Conservation (phyloP, 2,797 vertebrate genomes). For the Trematomus bernacchii region DNA sequence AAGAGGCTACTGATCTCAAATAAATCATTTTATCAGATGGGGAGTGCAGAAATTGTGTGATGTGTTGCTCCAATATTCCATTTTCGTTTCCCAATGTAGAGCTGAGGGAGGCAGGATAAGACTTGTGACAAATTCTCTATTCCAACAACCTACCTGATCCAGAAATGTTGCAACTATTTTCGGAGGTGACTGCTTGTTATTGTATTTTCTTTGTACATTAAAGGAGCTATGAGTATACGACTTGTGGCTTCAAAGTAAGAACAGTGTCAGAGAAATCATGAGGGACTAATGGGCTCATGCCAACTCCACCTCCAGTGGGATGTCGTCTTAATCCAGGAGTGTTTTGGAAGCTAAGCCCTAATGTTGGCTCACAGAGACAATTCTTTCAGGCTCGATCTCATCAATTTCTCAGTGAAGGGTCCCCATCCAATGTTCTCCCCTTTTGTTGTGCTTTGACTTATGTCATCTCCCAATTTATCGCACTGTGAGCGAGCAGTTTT, state of each 20-base stretch:
- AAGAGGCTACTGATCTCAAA: slow-evolving; percentile 52
- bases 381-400: slow-evolving; percentile 82
- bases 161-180: slow-evolving; percentile 19
- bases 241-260: slow-evolving; percentile 54
- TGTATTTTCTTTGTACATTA: slow-evolving; percentile 36
- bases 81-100: slow-evolving; percentile 24
- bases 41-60: slow-evolving; percentile 49
- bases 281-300: slow-evolving; percentile 75
- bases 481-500: slow-evolving; percentile 83
- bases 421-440: slow-evolving; percentile 84
- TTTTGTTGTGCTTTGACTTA: slow-evolving; percentile 85
- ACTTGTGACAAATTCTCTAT: slow-evolving; percentile 20
- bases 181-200: slow-evolving; percentile 18
- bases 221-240: slow-evolving; percentile 36
- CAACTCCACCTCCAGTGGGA: slow-evolving; percentile 76
- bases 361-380: slow-evolving; percentile 81
- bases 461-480: slow-evolving; percentile 87
- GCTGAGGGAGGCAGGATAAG: slow-evolving; percentile 2
- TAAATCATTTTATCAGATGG: slow-evolving; percentile 60
- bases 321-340: slow-evolving; percentile 80
- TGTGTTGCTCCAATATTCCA: slow-evolving; percentile 43
- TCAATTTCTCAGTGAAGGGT: slow-evolving; percentile 82
- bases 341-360: slow-evolving; percentile 79
- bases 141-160: slow-evolving; percentile 19
- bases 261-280: slow-evolving; percentile 62